Evolutionary conservation across 2,797 vertebrate genomes (phyloP).

Genomic region (Rhyacichthys aspro): DNA sequence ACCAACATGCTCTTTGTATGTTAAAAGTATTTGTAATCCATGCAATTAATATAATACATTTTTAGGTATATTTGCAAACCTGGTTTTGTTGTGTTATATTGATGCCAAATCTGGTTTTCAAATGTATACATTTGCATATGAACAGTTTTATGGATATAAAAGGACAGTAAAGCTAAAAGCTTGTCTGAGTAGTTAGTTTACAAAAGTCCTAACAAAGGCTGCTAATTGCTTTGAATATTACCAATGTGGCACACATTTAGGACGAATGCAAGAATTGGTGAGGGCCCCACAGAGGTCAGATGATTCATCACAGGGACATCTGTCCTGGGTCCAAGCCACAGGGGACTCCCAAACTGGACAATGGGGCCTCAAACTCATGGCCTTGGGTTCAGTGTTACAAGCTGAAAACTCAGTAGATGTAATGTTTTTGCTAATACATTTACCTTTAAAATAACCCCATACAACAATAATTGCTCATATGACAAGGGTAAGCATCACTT

Average conservation of each 20-base stretch:
- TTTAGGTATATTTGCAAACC: neutral
- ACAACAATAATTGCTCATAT: slow-evolving; percentile 6
- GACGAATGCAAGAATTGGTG: slow-evolving; percentile 37
- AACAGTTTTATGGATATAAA: slow-evolving; percentile 40
- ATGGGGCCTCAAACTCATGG: slow-evolving; percentile 40
- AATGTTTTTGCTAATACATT: slow-evolving; percentile 22
- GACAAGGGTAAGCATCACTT: slow-evolving; percentile 12
- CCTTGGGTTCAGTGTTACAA: slow-evolving; percentile 11
- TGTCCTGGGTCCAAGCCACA: slow-evolving; percentile 50
- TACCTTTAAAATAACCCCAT: slow-evolving; percentile 18
- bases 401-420: slow-evolving; percentile 15
- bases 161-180: slow-evolving; percentile 41
- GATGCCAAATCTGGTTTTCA: no score
- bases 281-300: slow-evolving; percentile 52
- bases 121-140: slow-evolving; percentile 41
- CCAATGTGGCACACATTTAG: slow-evolving; percentile 32
- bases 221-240: slow-evolving; percentile 48
- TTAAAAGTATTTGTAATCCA: no score
- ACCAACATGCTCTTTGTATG: neutral
- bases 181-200: slow-evolving; percentile 24
- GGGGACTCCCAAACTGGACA: slow-evolving; percentile 34
- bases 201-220: slow-evolving; percentile 38
- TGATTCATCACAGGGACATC: slow-evolving; percentile 58
- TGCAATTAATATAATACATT: neutral
- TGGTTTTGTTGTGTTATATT: no score